Percentiles rank a stretch among this genome's conserved stretches.
phyloP scores from a whole-genome alignment of 2,888 invertebrate species.

The Lapara coniferarum region DNA sequence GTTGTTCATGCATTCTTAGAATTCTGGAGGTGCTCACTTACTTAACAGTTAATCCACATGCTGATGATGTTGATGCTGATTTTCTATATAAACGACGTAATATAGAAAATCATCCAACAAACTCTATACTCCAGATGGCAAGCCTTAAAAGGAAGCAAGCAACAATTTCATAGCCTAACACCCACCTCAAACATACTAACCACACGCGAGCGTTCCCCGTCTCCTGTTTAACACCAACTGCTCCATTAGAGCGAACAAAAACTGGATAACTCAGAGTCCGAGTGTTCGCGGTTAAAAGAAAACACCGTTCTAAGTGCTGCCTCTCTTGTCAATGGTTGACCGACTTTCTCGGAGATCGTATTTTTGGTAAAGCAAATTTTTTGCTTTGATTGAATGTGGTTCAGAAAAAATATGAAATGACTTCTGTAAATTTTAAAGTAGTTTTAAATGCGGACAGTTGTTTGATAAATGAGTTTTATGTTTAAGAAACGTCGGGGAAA shows the following conservation, averaged over 20 bases:
- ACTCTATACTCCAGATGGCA: not conserved
- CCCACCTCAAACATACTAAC: slow-evolving; percentile 24
- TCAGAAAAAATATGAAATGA: too few species aligned
- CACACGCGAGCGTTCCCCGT: slow-evolving; percentile 29
- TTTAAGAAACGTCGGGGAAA: too few species aligned
- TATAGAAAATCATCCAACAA: not conserved
- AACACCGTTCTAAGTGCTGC: slow-evolving; percentile 51
- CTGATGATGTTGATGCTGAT: too few species aligned
- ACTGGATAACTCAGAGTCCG: slow-evolving; percentile 34
- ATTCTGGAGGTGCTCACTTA: too few species aligned
- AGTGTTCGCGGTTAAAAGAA: slow-evolving; percentile 46
- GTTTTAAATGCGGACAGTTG: too few species aligned
- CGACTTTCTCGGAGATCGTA: slow-evolving; percentile 32
- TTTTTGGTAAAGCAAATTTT: not conserved
- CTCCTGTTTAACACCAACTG: slow-evolving; percentile 34
- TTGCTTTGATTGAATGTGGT: too few species aligned
- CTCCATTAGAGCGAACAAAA: slow-evolving; percentile 38
- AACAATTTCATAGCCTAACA: slow-evolving; percentile 19
- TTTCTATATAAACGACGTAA: too few species aligned
- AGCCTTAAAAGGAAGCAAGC: slow-evolving; percentile 4
- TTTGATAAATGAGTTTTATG: too few species aligned
- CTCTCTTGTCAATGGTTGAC: slow-evolving; percentile 41
- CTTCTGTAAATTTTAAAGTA: too few species aligned
- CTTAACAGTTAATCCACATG: not conserved
- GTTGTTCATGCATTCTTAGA: too few species aligned